Percentiles rank a stretch among this genome's conserved stretches.
Evolutionary conservation across 2,888 invertebrate species (phyloP).

Genomic region (Syrphus vitripennis): DNA sequence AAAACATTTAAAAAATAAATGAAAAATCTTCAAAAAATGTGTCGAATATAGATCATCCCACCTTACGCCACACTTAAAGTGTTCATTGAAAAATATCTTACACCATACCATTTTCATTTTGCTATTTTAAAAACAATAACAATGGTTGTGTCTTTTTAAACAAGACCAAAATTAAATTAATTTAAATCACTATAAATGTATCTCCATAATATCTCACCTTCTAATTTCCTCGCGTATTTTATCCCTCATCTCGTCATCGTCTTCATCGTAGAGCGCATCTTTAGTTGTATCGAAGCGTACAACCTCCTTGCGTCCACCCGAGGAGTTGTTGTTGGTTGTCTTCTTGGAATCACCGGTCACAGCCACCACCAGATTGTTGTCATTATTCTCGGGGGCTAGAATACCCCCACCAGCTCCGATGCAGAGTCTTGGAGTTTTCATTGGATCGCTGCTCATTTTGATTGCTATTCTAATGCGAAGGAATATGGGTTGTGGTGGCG

Average conservation of each 20-base stretch:
- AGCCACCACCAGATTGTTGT: constrained; percentile 53
- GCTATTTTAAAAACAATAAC: not conserved
- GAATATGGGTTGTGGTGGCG: constrained; percentile 60
- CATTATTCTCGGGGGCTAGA: constrained; percentile 54
- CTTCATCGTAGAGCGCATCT: constrained; percentile 62
- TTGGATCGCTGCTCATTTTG: constrained; percentile 71
- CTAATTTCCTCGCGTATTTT: constrained; percentile 69
- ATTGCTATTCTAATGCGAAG: constrained; percentile 65
- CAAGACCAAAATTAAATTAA: not conserved
- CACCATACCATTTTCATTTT: too few species aligned
- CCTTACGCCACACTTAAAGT: too few species aligned
- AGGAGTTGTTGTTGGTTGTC: not conserved
- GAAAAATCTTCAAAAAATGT: too few species aligned
- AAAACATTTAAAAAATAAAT: too few species aligned
- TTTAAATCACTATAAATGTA: not conserved
- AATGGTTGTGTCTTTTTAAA: not conserved
- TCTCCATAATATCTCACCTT: constrained; percentile 42
- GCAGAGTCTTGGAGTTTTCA: constrained; percentile 63
- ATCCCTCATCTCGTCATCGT: constrained; percentile 68
- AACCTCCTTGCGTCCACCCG: constrained; percentile 50
- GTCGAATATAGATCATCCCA: too few species aligned
- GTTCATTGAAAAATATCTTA: too few species aligned
- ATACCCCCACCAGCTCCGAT: constrained; percentile 49
- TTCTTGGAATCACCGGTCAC: constrained; percentile 48
- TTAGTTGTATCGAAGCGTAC: constrained; percentile 63